Conservation (phyloP, 2,113 vertebrate species). For the Sceloporus undulatus region DNA sequence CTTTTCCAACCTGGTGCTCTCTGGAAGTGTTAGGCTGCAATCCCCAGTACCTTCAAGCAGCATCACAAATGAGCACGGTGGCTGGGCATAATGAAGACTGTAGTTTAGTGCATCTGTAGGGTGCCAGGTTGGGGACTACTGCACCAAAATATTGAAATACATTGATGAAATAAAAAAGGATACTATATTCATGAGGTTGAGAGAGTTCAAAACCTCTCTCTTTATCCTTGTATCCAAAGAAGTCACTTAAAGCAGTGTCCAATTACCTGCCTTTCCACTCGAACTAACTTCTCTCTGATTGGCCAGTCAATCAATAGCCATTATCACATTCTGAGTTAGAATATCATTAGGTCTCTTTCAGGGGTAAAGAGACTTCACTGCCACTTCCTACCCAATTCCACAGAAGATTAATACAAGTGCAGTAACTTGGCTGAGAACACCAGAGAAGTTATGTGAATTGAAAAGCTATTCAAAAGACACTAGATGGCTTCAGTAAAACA, state of each 20-base stretch:
- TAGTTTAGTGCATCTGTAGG: too few species aligned
- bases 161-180: background rate
- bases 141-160: background rate
- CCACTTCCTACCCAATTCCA: background rate
- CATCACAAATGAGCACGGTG: background rate
- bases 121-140: background rate
- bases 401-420: background rate
- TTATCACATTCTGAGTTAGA: background rate
- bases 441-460: background rate
- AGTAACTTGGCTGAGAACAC: background rate
- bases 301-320: background rate
- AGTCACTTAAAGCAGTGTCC: background rate
- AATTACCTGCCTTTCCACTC: background rate
- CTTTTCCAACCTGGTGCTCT: background rate
- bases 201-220: background rate
- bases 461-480: background rate
- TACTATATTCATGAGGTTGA: background rate
- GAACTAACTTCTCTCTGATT: background rate
- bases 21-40: too few species aligned
- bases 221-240: background rate
- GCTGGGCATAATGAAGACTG: background rate
- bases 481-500: background rate
- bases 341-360: background rate
- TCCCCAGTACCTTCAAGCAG: background rate
- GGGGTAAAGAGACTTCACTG: background rate